phyloP scores from a whole-genome alignment of 92 coral and sea anemone species.

The Isaurus tuberculatus region DNA sequence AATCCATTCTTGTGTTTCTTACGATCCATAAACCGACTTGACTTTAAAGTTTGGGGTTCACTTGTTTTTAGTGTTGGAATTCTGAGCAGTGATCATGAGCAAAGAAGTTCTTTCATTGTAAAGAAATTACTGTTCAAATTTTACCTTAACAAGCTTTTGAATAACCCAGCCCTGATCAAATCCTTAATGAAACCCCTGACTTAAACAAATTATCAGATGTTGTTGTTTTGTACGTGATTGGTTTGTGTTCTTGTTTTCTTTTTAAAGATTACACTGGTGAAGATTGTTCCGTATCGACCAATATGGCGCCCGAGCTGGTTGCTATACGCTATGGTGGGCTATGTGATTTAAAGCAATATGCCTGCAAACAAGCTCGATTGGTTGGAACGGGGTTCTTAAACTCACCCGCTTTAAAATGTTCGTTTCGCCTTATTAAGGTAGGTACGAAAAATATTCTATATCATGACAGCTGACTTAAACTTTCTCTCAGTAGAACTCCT shows the following conservation, averaged over 20 bases:
- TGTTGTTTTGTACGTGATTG: background rate
- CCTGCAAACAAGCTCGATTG: slow-evolving; percentile 72
- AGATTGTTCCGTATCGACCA: slow-evolving; percentile 83
- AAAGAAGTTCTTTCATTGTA: no score
- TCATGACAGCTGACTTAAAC: no score
- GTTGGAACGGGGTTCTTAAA: slow-evolving; percentile 79
- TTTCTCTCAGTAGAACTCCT: no score
- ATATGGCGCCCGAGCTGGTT: slow-evolving; percentile 75
- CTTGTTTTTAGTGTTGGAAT: no score
- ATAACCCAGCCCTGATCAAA: no score
- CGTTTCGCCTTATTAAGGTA: slow-evolving; percentile 77
- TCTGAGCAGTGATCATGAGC: no score
- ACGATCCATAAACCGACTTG: no score
- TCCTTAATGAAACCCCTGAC: background rate
- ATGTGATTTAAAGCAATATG: slow-evolving; percentile 66
- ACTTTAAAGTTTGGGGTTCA: no score
- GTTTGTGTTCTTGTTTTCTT: background rate
- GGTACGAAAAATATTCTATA: background rate
- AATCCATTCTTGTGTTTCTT: no score
- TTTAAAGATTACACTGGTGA: slow-evolving; percentile 70
- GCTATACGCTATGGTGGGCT: slow-evolving; percentile 51
- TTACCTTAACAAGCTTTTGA: no score
- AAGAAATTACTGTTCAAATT: no score
- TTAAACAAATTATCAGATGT: background rate
- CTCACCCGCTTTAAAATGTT: slow-evolving; percentile 71